Percentiles rank a stretch among this genome's conserved stretches.
Evolutionary conservation across 2,888 invertebrate species (phyloP).

Genomic region (Watsonalla binaria): DNA sequence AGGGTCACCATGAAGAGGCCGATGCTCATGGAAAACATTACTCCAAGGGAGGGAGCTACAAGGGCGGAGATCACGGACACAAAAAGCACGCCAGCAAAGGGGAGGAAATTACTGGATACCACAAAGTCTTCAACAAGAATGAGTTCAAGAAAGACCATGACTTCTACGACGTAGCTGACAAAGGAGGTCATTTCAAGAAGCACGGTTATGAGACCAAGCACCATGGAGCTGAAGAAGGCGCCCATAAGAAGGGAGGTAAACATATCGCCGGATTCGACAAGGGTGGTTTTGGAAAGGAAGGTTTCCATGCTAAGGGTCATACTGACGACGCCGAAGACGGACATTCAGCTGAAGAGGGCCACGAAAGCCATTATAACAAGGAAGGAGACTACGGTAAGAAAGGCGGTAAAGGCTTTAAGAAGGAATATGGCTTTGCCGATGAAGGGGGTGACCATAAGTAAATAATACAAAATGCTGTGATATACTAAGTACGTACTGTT

Average conservation of each 20-base stretch:
- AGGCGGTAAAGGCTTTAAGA: conserved; percentile 65
- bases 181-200: conserved; percentile 82
- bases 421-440: conserved; percentile 63
- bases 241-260: conserved; percentile 75
- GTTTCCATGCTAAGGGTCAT: conserved; percentile 78
- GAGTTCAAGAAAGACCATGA: conserved; percentile 88
- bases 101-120: conserved; percentile 84
- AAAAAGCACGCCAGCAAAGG: conserved; percentile 83
- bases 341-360: conserved; percentile 77
- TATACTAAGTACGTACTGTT: conserved; percentile 47
- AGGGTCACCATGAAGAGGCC: conserved; percentile 73
- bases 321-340: conserved; percentile 72
- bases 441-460: conserved; percentile 43
- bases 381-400: conserved; percentile 77
- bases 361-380: conserved; percentile 75
- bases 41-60: conserved; percentile 68
- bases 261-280: conserved; percentile 74
- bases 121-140: conserved; percentile 86
- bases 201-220: conserved; percentile 78
- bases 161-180: conserved; percentile 85
- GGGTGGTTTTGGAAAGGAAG: conserved; percentile 75
- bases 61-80: conserved; percentile 79
- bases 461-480: conserved; percentile 19
- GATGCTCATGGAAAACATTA: conserved; percentile 77
- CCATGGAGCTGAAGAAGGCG: conserved; percentile 76